phyloP scores from a whole-genome alignment of 1,140 invertebrate genomes.

The Eriocheir sinensis region DNA sequence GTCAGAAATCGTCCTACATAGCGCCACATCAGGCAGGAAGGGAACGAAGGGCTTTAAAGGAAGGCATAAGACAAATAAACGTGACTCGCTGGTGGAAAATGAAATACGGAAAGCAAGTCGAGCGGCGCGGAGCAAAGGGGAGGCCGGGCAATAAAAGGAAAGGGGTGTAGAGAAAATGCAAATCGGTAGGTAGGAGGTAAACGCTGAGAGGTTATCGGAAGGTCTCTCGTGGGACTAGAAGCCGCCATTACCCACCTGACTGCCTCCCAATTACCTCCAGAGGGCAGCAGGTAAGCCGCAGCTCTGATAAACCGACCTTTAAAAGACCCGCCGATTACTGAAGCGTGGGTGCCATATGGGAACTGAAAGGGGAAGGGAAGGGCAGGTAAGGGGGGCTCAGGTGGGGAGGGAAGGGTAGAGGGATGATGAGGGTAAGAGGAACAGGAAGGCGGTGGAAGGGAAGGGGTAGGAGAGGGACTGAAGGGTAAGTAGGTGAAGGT shows the following conservation, averaged over 20 bases:
- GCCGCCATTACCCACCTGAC: conserved; percentile 41
- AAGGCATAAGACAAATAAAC: too few species aligned
- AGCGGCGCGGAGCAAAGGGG: neutral
- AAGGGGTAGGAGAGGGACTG: neutral
- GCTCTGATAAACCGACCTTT: neutral
- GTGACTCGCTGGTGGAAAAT: too few species aligned
- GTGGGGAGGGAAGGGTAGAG: neutral
- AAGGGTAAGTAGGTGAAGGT: neutral
- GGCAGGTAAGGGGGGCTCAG: neutral
- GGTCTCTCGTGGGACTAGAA: neutral
- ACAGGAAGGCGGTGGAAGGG: neutral
- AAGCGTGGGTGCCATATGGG: conserved; percentile 3
- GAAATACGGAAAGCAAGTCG: neutral
- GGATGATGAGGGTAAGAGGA: neutral
- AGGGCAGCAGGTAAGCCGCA: conserved; percentile 31
- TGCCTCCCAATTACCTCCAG: conserved; percentile 46
- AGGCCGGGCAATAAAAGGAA: neutral
- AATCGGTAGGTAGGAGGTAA: neutral
- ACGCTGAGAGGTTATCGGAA: neutral
- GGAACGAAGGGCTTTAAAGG: too few species aligned
- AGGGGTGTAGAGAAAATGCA: neutral
- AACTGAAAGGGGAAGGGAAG: neutral
- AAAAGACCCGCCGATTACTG: conserved; percentile 30
- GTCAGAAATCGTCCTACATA: neutral
- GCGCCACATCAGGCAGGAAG: neutral